Conservation (phyloP, 2,113 vertebrate genomes). For the Halichoeres trimaculatus region DNA sequence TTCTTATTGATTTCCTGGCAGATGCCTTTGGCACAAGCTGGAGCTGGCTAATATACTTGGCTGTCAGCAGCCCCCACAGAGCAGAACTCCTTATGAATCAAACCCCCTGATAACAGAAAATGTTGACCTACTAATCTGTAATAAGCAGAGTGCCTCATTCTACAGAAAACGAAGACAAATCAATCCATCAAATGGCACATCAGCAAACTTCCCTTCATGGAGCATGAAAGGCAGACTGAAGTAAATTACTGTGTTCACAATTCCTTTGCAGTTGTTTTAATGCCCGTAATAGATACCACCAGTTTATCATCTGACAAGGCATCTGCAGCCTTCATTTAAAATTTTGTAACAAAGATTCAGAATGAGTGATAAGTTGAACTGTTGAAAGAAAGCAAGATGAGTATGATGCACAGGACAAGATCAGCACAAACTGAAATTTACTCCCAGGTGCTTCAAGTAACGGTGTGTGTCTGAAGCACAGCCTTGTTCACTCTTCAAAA, state of each 20-base stretch:
- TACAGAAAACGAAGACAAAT: slow-evolving; percentile 45
- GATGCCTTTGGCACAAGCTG: slow-evolving; percentile 70
- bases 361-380: no score
- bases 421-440: no score
- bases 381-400: no score
- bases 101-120: slow-evolving; percentile 69
- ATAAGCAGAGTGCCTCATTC: slow-evolving; percentile 72
- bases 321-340: no score
- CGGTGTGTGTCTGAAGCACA: background rate
- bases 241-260: no score
- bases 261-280: no score
- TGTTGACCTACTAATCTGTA: slow-evolving; percentile 80
- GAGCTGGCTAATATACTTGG: slow-evolving; percentile 75
- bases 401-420: no score
- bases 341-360: no score
- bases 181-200: slow-evolving; percentile 48
- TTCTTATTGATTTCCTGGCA: slow-evolving; percentile 81
- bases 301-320: no score
- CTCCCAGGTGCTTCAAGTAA: no score
- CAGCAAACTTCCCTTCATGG: slow-evolving; percentile 20
- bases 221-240: no score
- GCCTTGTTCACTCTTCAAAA: background rate
- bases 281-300: no score
- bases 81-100: slow-evolving; percentile 71
- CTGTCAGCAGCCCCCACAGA: slow-evolving; percentile 69